Conservation (phyloP, 2,113 vertebrate species). For the Circaetus cinerascens region DNA sequence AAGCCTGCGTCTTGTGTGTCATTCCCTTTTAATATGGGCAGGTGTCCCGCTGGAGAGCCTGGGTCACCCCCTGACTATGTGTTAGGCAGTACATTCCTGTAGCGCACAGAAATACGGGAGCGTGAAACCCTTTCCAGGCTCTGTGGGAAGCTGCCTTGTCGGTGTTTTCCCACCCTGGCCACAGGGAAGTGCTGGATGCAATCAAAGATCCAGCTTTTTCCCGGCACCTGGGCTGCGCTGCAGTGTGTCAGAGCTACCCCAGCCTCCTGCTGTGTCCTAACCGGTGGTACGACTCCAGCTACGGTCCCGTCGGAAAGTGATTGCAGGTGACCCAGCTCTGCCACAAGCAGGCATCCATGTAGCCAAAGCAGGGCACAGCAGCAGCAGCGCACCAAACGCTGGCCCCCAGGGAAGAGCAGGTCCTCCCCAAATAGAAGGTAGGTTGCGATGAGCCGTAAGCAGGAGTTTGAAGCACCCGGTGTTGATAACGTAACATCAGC, state of each 20-base stretch:
- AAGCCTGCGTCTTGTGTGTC: neutral
- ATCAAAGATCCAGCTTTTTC: neutral
- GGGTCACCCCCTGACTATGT: neutral
- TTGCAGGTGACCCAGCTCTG: neutral
- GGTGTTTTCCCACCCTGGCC: neutral
- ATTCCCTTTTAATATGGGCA: neutral
- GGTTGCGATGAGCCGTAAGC: fast-evolving
- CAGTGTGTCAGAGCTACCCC: neutral
- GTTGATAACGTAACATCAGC: neutral
- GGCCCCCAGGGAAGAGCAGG: neutral
- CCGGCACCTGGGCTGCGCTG: neutral
- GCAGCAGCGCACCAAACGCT: neutral
- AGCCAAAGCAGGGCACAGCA: neutral
- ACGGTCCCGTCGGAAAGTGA: fast-evolving
- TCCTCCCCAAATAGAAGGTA: neutral
- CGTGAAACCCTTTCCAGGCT: neutral
- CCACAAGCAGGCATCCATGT: neutral
- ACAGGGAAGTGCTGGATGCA: neutral
- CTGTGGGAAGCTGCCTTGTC: neutral
- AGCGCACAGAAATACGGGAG: fast-evolving
- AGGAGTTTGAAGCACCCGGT: neutral
- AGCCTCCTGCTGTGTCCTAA: neutral
- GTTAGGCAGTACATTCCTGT: neutral
- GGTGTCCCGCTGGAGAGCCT: neutral
- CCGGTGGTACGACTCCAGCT: neutral